phyloP scores from a whole-genome alignment of 2,888 invertebrate species.

The Nomada fucata region DNA sequence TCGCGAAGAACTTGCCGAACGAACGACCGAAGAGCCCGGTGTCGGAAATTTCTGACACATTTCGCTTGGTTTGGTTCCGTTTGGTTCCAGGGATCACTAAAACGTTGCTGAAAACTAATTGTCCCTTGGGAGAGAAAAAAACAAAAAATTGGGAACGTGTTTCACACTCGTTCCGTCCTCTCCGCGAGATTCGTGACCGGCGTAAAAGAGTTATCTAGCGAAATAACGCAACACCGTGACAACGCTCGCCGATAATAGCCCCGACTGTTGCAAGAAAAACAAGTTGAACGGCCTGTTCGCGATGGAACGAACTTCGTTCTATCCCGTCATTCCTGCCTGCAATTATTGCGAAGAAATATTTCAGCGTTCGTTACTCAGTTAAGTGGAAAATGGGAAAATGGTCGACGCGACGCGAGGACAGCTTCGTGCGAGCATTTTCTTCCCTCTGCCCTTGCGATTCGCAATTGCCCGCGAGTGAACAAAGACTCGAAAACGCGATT shows the following conservation, averaged over 20 bases:
- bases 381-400: too few relatives aligned
- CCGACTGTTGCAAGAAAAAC: constrained; percentile 69
- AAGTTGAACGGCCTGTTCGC: constrained; percentile 76
- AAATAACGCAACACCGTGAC: constrained; percentile 67
- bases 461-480: not conserved
- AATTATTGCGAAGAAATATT: not conserved
- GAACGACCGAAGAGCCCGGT: too few relatives aligned
- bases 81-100: too few relatives aligned
- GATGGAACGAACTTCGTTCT: constrained; percentile 23
- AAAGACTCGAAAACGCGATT: constrained; percentile 27
- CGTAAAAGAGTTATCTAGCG: constrained; percentile 46
- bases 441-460: not conserved
- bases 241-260: constrained; percentile 73
- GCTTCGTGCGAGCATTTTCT: not conserved
- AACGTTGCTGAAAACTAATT: not conserved
- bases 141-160: not conserved
- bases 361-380: too few relatives aligned
- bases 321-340: not conserved
- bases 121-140: too few relatives aligned
- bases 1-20: too few relatives aligned
- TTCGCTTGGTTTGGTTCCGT: too few relatives aligned
- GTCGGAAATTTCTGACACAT: too few relatives aligned
- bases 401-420: too few relatives aligned
- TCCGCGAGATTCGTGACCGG: not conserved
- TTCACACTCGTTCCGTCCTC: not conserved